Conservation (phyloP, 2,888 invertebrate genomes). For the Amiota mariae region DNA sequence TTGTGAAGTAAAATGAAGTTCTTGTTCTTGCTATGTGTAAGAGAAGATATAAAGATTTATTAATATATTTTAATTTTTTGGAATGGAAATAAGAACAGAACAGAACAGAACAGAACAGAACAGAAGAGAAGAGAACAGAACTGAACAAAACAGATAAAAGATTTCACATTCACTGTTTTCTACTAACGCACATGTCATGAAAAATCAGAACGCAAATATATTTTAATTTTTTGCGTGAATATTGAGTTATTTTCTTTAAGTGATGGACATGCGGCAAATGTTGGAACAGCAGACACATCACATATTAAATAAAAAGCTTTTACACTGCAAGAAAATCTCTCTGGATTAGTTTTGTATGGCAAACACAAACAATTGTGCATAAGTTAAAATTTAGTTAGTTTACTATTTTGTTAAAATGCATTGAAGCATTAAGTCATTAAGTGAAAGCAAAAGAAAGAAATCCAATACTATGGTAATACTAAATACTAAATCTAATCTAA, state of each 20-base stretch:
- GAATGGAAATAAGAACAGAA: not conserved
- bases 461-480: conserved; percentile 48
- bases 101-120: not conserved
- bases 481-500: conserved; percentile 14
- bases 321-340: conserved; percentile 7
- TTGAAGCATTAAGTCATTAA: too few species aligned
- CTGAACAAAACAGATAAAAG: not conserved
- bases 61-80: not conserved
- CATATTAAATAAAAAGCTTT: too few species aligned
- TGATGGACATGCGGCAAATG: conserved; percentile 27
- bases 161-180: not conserved
- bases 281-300: not conserved
- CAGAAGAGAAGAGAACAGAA: too few species aligned
- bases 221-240: conserved; percentile 3
- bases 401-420: too few species aligned
- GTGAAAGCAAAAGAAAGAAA: conserved; percentile 46
- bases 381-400: too few species aligned
- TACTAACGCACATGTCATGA: conserved; percentile 13
- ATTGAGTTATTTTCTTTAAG: conserved; percentile 7
- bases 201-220: conserved; percentile 17
- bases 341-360: too few species aligned
- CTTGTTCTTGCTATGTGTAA: not conserved
- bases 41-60: conserved; percentile 11
- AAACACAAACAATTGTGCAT: too few species aligned
- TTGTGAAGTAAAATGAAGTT: conserved; percentile 10